Conservation (phyloP, 2,113 vertebrate genomes). For the Atrichornis clamosus region DNA sequence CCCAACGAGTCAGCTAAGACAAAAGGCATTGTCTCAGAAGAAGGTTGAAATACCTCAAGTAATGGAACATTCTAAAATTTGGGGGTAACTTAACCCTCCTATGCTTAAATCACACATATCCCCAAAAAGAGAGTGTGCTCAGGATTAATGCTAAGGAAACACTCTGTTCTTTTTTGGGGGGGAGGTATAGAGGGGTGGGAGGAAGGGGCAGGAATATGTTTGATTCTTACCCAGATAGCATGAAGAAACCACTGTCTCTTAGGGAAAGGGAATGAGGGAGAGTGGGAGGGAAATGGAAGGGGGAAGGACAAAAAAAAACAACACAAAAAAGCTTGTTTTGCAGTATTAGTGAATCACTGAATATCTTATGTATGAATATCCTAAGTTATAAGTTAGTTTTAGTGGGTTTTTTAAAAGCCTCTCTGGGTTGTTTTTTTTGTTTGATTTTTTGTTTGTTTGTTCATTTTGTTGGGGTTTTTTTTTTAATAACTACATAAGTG, state of each 20-base stretch:
- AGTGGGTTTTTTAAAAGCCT: constrained; percentile 61
- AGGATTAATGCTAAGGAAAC: constrained; percentile 60
- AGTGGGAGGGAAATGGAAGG: background rate
- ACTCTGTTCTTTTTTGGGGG: background rate
- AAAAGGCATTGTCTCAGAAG: constrained; percentile 22
- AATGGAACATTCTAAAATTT: constrained; percentile 34
- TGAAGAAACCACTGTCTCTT: constrained; percentile 72
- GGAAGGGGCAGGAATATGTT: background rate
- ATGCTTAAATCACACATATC: background rate
- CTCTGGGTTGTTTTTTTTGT: constrained; percentile 1
- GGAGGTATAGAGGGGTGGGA: background rate
- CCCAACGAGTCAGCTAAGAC: constrained; percentile 28
- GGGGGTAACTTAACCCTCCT: background rate
- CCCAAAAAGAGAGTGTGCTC: constrained; percentile 40
- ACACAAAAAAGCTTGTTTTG: constrained; percentile 63
- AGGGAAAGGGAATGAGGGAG: constrained; percentile 5
- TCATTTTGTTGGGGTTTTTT: background rate
- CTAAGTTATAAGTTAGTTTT: constrained; percentile 76
- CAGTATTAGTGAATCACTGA: constrained; percentile 80
- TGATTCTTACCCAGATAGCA: constrained; percentile 61
- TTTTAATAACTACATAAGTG: constrained; percentile 71
- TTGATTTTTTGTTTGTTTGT: background rate
- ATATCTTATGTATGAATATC: constrained; percentile 66
- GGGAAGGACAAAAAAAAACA: background rate
- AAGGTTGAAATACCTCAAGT: constrained; percentile 72